A percentile compares a stretch with the other conserved stretches of the same genome.
Conservation (phyloP, 2,797 vertebrate genomes). For the Channallabes apus region DNA sequence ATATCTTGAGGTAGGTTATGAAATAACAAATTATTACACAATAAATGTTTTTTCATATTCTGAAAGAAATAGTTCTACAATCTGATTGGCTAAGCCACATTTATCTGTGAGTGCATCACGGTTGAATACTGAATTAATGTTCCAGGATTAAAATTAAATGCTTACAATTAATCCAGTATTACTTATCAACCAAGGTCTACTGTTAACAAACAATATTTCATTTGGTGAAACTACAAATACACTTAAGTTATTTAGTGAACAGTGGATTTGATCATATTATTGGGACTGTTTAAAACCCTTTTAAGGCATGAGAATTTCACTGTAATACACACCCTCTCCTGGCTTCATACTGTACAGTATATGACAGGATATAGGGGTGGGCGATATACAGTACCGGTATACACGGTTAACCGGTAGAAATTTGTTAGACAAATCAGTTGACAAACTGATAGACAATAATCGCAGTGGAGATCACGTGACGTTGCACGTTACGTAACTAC, state of each 20-base stretch:
- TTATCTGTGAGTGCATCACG: neutral
- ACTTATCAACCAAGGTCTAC: neutral
- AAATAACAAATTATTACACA: neutral
- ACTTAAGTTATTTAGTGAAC: neutral
- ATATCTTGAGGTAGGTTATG: slow-evolving; percentile 85
- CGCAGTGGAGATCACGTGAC: too few species aligned
- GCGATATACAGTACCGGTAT: too few species aligned
- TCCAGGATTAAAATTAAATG: neutral
- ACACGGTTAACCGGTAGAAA: too few species aligned
- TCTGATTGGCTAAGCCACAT: neutral
- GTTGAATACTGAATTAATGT: neutral
- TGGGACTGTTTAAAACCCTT: neutral
- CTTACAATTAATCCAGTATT: neutral
- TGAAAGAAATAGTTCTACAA: neutral
- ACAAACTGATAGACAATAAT: too few species aligned
- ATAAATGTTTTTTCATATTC: neutral
- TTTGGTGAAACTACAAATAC: neutral
- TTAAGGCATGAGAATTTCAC: neutral
- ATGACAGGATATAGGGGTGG: too few species aligned
- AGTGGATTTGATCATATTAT: neutral
- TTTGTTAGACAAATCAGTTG: too few species aligned
- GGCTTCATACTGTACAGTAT: too few species aligned
- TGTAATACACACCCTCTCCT: neutral
- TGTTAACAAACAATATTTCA: neutral
- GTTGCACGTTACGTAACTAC: too few species aligned